Base-by-base conservation (phyloP, 2,113 vertebrate species). In the Nothoprocta perdicaria region DNA sequence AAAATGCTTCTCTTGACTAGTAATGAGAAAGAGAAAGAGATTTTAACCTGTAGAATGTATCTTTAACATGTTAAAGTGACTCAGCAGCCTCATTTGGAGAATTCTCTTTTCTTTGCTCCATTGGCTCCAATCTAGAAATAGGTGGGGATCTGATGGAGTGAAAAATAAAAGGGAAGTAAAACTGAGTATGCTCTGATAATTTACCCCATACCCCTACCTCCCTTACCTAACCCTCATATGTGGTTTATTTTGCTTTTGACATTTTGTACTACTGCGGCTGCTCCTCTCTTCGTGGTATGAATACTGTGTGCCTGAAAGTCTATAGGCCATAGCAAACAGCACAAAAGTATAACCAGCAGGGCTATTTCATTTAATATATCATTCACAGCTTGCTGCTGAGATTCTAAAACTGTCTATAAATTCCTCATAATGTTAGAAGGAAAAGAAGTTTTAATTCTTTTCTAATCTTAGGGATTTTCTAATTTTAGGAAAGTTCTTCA, bases 251-350 rank as follows among this genome's bases (percentile, higher is more conserved):
- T 43, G 9, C 33, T 76, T 87, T 69, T 89, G 73, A 86, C 88
- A 74, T 79, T 87, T 91, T 88, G 21, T 60, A 66, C 81, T 92
- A 29, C 10, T 1, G 12, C 55, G 69, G 58, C 48, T 95, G 48
- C 91, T 92, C 91, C 61, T 93, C 40, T 65, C n/a, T 68, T 58
- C 80, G 72, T 57, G 61, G 33, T 55, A 43, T 27, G 68, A 93
- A 95, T 94, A 88, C 22, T 67, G 60, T 88, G 71, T 84, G 29
- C 19, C 46, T 94, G 71, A 53, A 43, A 75, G 8, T 84, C 61
- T 62, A 31, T 5, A 43, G 55, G 74, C 91, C 24, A 66, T 6
- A 89, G 14, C 12, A 86, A 96, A 96, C 12, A 83, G 16, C 68
- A 88, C 85, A 86, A 81, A 52, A 66, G 73, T 67, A 9, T 21